Evolutionary conservation across 2,113 vertebrate genomes (phyloP).

Genomic region (Anhinga anhinga): DNA sequence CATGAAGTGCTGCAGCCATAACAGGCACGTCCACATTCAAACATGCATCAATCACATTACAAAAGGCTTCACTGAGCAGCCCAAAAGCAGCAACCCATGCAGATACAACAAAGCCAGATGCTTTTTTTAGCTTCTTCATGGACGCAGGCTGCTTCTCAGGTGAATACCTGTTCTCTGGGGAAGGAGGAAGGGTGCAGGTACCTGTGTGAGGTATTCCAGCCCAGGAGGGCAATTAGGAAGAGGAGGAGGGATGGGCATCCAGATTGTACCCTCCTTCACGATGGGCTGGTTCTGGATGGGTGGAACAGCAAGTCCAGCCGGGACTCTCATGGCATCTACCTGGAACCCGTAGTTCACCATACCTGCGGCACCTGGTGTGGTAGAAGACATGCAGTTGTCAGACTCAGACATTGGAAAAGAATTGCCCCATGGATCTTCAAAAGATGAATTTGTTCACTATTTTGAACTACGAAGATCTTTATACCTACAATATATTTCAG

Average conservation of each 20-base stretch:
- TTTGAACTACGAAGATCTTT: background rate
- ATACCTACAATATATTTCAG: background rate
- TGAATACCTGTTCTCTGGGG: background rate
- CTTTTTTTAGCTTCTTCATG: background rate
- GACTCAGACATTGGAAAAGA: background rate
- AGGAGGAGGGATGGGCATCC: slow-evolving; percentile 66
- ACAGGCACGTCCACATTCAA: background rate
- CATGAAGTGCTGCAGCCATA: background rate
- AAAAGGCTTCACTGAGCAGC: background rate
- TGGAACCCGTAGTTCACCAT: background rate
- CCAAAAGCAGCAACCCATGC: background rate
- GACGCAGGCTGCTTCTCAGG: background rate
- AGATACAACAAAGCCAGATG: background rate
- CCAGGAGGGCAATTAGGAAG: slow-evolving; percentile 72
- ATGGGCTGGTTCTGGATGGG: slow-evolving; percentile 45
- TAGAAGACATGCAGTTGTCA: background rate
- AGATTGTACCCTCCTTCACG: background rate
- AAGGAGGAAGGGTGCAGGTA: slow-evolving; percentile 6
- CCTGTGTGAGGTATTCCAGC: slow-evolving; percentile 77
- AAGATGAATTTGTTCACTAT: background rate
- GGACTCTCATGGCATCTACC: background rate
- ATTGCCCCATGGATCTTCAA: background rate
- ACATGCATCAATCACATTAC: background rate
- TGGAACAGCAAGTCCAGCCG: background rate
- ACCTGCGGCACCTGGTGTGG: background rate